phyloP scores from a whole-genome alignment of 2,797 vertebrate species.

The Apogon hyalosoma region DNA sequence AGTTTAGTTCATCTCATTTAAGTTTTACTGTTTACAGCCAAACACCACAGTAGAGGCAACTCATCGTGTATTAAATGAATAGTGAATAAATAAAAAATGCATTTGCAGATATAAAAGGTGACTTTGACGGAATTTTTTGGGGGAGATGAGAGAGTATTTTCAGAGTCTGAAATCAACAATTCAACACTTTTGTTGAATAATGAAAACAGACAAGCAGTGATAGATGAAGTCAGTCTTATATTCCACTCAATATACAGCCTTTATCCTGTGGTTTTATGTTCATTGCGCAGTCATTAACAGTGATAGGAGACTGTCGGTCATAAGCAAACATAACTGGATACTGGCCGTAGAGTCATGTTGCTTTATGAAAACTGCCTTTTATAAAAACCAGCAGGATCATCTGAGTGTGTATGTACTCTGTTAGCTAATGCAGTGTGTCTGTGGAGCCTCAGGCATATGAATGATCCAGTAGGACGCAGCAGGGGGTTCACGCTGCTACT shows the following conservation, averaged over 20 bases:
- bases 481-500: conserved; percentile 29
- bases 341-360: conserved; percentile 17
- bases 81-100: background rate
- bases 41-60: conserved; percentile 10
- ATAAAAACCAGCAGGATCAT: conserved; percentile 27
- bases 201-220: background rate
- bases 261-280: conserved; percentile 7
- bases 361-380: conserved; percentile 11
- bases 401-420: conserved; percentile 10
- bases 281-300: background rate
- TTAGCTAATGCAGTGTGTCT: conserved; percentile 39
- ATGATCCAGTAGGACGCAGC: conserved; percentile 42
- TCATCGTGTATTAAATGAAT: too few relatives aligned
- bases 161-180: background rate
- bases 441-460: conserved; percentile 37
- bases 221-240: conserved; percentile 22
- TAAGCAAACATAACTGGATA: conserved; percentile 29
- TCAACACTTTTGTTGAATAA: conserved; percentile 23
- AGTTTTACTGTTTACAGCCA: background rate
- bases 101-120: conserved; percentile 16
- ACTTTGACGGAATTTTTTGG: conserved; percentile 25
- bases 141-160: background rate
- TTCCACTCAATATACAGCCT: background rate
- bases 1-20: background rate
- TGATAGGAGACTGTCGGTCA: conserved; percentile 22